Evolutionary conservation across 2,113 vertebrate species (phyloP).

Genomic region (Zosterops lateralis): DNA sequence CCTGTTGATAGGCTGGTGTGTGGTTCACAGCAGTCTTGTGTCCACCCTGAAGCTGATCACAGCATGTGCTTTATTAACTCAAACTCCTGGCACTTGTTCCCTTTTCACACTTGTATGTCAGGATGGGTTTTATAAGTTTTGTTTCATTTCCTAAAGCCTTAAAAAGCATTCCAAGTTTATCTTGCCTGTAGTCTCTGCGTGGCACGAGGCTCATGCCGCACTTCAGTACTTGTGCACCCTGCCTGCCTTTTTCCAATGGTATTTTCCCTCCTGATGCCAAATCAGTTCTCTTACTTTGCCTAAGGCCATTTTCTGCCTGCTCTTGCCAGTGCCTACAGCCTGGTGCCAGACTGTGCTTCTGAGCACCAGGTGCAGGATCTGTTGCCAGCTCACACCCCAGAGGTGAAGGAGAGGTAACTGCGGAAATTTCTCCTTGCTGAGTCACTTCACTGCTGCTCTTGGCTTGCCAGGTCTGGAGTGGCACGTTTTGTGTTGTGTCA

Average conservation of each 20-base stretch:
- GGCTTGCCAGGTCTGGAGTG: neutral
- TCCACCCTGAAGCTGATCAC: neutral
- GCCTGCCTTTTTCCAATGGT: neutral
- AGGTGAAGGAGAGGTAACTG: neutral
- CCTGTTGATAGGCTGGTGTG: neutral
- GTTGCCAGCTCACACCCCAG: neutral
- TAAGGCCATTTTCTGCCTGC: neutral
- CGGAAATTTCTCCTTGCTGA: neutral
- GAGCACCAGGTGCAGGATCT: neutral
- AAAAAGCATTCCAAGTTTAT: neutral
- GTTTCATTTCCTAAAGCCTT: neutral
- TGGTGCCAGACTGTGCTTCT: neutral
- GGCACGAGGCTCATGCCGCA: neutral
- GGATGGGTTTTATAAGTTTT: neutral
- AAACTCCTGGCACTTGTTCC: neutral
- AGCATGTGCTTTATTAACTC: rapidly evolving
- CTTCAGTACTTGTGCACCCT: neutral
- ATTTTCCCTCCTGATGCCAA: neutral
- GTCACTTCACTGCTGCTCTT: neutral
- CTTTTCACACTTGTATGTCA: neutral
- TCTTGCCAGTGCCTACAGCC: neutral
- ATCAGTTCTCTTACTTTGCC: neutral
- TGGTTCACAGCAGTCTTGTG: rapidly evolving
- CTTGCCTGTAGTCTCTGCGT: neutral
- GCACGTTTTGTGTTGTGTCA: neutral